Conservation (phyloP, 2,888 invertebrate species). For the Cartodere bifasciata region DNA sequence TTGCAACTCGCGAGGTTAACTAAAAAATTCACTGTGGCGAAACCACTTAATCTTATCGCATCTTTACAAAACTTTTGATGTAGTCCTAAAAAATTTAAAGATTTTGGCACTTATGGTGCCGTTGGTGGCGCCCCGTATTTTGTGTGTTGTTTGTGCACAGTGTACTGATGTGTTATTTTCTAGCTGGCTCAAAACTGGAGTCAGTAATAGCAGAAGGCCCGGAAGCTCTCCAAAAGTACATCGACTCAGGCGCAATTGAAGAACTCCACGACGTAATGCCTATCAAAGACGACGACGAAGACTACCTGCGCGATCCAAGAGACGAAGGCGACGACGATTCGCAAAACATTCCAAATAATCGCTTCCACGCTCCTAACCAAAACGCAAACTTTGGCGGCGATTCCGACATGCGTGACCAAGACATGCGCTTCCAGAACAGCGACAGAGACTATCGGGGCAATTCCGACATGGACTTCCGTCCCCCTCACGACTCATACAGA, state of each 20-base stretch:
- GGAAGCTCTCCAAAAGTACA: conserved; percentile 61
- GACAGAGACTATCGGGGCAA: conserved; percentile 23
- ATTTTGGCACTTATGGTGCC: too few species aligned
- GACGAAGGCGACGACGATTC: conserved; percentile 28
- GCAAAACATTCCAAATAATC: background rate
- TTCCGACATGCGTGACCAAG: conserved; percentile 4
- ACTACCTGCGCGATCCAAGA: conserved; percentile 38
- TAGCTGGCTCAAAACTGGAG: conserved; percentile 63
- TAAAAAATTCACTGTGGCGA: too few species aligned
- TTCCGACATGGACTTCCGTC: conserved; percentile 19
- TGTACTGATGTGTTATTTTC: too few species aligned
- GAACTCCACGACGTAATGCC: conserved; percentile 69
- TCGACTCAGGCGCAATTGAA: conserved; percentile 70
- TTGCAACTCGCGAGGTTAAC: too few species aligned
- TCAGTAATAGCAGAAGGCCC: conserved; percentile 67
- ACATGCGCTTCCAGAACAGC: conserved; percentile 13
- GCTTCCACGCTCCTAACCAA: background rate
- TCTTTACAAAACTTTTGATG: too few species aligned
- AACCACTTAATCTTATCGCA: too few species aligned
- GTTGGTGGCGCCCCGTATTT: too few species aligned
- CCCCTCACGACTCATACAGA: conserved; percentile 25
- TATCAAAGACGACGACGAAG: conserved; percentile 45
- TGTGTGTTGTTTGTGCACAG: too few species aligned
- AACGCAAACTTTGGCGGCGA: conserved; percentile 4
- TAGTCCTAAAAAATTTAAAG: too few species aligned